Evolutionary conservation across 2,888 invertebrate genomes (phyloP), one percentile per base, ranked within the genome.

Genomic region (Seladonia tumulorum): DNA sequence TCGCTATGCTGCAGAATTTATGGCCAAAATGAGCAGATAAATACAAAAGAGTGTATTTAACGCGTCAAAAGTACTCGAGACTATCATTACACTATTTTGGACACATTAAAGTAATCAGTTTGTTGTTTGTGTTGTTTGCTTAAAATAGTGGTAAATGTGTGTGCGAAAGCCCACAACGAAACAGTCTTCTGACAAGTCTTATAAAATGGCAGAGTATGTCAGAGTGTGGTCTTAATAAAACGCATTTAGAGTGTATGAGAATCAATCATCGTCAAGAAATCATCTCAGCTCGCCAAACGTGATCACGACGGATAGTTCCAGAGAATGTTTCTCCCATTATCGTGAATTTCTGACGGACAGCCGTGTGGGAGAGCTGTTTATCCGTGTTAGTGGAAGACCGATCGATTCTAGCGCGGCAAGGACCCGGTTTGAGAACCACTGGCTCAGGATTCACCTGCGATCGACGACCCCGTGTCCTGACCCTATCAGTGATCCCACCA

Each of bases 361-460:
- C 70, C 83, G 87, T 80, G 85, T 76, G 74, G 74, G 80, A 42
- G 87, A 60, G 79, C 57, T 75, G 83, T 87, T 87, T 83, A 76
- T 81, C 76, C 80, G 87, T 87, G 87, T 88, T 82, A 80, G 84
- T 82, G 76, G 78, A 78, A 82, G 73, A 71, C 81, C 87, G 88
- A 91, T 91, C 89, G 91, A 91, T 91, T 76, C 82, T 45, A 76
- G 74, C 86, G 77, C 63, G 79, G 68, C 80, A 87, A 88, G 87
- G 86, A 87, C 82, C 63, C 76, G 82, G 45, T 81, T 88, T 90
- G 90, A 84, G 88, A 85, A 86, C 87, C 88, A 68, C 89, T 90
- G 90, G 73, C 84, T 76, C 85, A 89, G 88, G 86, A 91, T 87
- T 91, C 87, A 91, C 90, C 90, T 89, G 91, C 89, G 87, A 87